These are phyloP conservation scores for Amiota minor DNA, from an alignment of 2,888 invertebrate species.

Conservation along the genomic window DNA sequence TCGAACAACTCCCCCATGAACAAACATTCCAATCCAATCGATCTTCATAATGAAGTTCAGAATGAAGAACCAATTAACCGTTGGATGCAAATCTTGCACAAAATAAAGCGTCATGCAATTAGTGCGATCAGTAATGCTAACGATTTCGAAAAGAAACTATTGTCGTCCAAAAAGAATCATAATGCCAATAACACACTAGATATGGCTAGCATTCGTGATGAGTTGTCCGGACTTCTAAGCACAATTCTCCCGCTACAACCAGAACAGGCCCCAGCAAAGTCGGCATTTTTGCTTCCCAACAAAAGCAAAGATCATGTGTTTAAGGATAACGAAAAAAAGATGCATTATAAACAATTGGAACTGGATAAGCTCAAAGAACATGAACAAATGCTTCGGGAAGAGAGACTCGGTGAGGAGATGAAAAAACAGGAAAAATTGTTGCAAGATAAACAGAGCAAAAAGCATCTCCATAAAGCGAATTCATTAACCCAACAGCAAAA, in stretches of 20 bases:
- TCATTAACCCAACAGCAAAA: too few species aligned
- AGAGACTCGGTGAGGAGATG: too few species aligned
- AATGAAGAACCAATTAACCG: not conserved
- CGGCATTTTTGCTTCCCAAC: not conserved
- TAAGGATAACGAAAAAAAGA: too few species aligned
- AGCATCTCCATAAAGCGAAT: too few species aligned
- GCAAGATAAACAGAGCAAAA: too few species aligned
- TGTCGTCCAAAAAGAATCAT: not conserved
- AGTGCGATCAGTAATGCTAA: not conserved
- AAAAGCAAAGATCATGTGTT: not conserved
- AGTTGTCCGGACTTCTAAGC: not conserved
- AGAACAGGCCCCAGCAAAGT: not conserved
- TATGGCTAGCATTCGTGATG: not conserved
- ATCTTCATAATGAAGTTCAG: not conserved
- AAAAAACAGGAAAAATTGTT: too few species aligned
- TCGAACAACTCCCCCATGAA: too few species aligned
- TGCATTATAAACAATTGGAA: too few species aligned
- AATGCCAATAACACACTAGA: not conserved
- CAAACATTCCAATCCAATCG: too few species aligned
- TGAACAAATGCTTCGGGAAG: too few species aligned
- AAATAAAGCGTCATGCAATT: conserved; percentile 1
- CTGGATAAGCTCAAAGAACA: too few species aligned
- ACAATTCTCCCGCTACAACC: not conserved
- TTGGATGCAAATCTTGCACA: not conserved
- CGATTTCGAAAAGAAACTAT: not conserved